phyloP scores from a whole-genome alignment of 2,888 invertebrate genomes.

The Oscheius sp. region DNA sequence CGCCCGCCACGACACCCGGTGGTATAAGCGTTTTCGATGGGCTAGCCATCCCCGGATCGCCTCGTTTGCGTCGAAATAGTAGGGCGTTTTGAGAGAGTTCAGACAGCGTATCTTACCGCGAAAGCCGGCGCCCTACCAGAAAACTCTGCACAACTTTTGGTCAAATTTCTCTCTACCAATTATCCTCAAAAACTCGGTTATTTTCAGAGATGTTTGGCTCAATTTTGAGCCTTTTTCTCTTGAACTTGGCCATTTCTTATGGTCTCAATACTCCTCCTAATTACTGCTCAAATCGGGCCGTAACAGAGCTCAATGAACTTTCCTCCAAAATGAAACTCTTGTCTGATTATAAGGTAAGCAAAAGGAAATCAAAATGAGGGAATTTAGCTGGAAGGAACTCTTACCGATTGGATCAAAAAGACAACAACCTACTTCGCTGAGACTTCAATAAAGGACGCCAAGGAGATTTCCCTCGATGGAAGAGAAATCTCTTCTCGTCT shows the following conservation, averaged over 20 bases:
- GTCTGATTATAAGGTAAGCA: conserved; percentile 6
- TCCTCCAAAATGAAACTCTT: neutral
- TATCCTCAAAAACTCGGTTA: neutral
- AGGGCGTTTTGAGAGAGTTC: neutral
- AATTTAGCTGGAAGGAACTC: conserved; percentile 15
- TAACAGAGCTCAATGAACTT: neutral
- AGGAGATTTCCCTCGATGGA: neutral
- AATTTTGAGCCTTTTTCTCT: neutral
- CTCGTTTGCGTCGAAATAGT: neutral
- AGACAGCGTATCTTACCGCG: neutral
- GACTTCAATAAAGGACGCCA: neutral
- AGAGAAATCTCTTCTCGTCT: neutral
- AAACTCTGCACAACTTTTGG: neutral
- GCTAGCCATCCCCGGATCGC: neutral
- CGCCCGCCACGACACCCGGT: conserved; percentile 56
- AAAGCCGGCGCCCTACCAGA: neutral
- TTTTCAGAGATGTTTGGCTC: neutral
- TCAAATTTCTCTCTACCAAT: neutral
- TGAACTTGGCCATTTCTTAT: neutral
- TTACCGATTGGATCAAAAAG: conserved; percentile 13
- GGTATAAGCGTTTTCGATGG: conserved; percentile 8
- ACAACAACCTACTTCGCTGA: conserved; percentile 2
- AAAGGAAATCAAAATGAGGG: neutral
- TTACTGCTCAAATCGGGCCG: neutral
- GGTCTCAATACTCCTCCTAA: conserved; percentile 1